These are phyloP conservation scores for Siniperca scherzeri DNA, from an alignment of 2,797 vertebrate genomes.

Conservation along the genomic window DNA sequence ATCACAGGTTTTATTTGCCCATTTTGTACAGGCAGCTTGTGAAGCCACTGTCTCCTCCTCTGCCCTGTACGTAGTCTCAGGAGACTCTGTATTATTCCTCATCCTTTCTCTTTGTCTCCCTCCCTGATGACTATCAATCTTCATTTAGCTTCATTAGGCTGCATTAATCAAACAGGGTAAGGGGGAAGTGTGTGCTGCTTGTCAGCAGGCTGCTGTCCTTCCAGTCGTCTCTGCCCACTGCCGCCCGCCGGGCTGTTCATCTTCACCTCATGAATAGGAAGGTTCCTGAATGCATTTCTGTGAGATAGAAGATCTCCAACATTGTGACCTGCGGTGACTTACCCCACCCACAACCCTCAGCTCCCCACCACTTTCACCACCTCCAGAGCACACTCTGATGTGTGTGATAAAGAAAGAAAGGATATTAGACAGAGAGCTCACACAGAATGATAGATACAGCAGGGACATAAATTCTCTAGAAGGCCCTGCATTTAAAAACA, in stretches of 20 bases:
- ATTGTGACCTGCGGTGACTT: constrained; percentile 8
- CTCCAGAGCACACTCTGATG: neutral
- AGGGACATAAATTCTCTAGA: neutral
- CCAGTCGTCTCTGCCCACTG: neutral
- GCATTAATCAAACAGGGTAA: constrained; percentile 68
- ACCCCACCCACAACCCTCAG: neutral
- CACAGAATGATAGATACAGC: constrained; percentile 13
- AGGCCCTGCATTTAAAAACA: neutral
- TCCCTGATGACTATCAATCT: constrained; percentile 69
- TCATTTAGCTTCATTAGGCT: constrained; percentile 71
- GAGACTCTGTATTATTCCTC: constrained; percentile 38
- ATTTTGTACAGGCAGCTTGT: constrained; percentile 29
- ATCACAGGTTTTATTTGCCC: constrained; percentile 53
- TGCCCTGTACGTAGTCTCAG: constrained; percentile 24
- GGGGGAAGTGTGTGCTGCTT: constrained; percentile 50
- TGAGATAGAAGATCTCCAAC: constrained; percentile 31
- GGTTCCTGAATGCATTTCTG: constrained; percentile 29
- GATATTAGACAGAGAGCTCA: constrained; percentile 8
- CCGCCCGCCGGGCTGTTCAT: constrained; percentile 21
- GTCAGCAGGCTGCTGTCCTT: constrained; percentile 54
- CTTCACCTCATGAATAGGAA: constrained; percentile 45
- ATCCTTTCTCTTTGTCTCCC: constrained; percentile 30
- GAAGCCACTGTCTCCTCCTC: constrained; percentile 38
- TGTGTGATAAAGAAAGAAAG: constrained; percentile 2
- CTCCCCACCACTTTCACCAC: neutral